Conservation (phyloP, 1,140 invertebrate species). For the Adoxophyes honmai region DNA sequence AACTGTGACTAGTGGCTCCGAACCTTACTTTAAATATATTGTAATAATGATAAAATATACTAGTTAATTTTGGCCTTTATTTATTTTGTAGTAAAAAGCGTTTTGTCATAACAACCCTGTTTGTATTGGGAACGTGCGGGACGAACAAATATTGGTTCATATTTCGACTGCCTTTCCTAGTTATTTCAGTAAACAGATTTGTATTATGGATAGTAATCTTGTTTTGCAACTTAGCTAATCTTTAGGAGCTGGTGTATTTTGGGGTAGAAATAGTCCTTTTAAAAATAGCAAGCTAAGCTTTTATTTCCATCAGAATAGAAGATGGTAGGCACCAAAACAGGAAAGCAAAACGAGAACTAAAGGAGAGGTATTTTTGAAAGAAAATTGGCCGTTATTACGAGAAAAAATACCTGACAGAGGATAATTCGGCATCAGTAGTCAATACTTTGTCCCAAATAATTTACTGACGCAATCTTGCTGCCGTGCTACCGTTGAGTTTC, state of each 20-base stretch:
- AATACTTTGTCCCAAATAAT: no score
- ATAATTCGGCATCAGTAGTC: no score
- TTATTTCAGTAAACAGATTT: conserved; percentile 55
- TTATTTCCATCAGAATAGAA: no score
- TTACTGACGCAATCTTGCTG: no score
- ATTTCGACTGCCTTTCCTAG: conserved; percentile 42
- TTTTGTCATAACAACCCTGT: conserved; percentile 52
- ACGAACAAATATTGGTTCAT: conserved; percentile 62
- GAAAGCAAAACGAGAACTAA: no score
- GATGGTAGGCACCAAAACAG: no score
- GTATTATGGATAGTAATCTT: conserved; percentile 54
- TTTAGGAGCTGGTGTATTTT: neutral
- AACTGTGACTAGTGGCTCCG: conserved; percentile 59
- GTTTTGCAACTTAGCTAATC: conserved; percentile 41
- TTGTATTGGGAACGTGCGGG: conserved; percentile 38
- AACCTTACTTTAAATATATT: conserved; percentile 65
- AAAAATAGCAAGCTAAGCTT: no score
- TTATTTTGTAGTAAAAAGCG: conserved; percentile 50
- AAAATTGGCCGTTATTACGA: no score
- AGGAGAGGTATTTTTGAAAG: no score
- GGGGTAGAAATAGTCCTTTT: no score
- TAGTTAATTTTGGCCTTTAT: conserved; percentile 61
- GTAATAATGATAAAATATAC: conserved; percentile 69
- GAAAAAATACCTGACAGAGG: no score
- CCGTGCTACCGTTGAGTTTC: no score